These are phyloP conservation scores for Mythimna lalbum DNA, from an alignment of 2,888 invertebrate genomes.

Conservation along the genomic window DNA sequence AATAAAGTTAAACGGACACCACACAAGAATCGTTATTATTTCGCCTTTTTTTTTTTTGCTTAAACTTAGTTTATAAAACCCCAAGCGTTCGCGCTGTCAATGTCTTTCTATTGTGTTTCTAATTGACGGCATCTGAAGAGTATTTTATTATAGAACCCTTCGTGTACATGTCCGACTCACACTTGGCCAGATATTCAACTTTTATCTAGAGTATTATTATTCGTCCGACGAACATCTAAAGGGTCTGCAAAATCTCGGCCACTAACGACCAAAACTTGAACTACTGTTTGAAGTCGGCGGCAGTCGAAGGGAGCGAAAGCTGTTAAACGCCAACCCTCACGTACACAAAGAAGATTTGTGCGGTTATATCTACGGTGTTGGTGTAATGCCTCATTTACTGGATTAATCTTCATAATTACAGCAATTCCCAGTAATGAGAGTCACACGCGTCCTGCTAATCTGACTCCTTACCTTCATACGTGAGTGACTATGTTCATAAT, in stretches of 20 bases:
- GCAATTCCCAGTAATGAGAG: conserved; percentile 71
- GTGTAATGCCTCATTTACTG: conserved; percentile 70
- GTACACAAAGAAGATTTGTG: conserved; percentile 67
- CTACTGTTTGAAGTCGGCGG: conserved; percentile 54
- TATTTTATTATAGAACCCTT: too few relatives aligned
- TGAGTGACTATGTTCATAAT: conserved; percentile 63
- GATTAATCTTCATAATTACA: conserved; percentile 75
- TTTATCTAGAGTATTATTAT: conserved; percentile 45
- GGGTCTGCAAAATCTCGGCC: conserved; percentile 55
- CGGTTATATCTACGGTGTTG: conserved; percentile 63
- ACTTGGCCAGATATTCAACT: conserved; percentile 16
- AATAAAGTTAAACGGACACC: too few relatives aligned
- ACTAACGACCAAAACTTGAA: conserved; percentile 58
- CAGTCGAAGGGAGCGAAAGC: conserved; percentile 51
- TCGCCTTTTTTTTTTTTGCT: too few relatives aligned
- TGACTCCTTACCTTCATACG: conserved; percentile 67
- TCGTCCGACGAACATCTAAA: conserved; percentile 51
- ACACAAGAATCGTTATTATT: too few relatives aligned
- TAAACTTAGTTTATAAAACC: too few relatives aligned
- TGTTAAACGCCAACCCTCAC: conserved; percentile 64
- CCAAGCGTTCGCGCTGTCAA: too few relatives aligned
- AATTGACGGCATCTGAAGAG: too few relatives aligned
- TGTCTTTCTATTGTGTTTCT: too few relatives aligned
- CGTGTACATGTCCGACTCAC: too few relatives aligned
- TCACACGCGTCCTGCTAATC: conserved; percentile 69